Evolutionary conservation across 2,888 invertebrate species (phyloP).

Genomic region (Drosophila pegasa): DNA sequence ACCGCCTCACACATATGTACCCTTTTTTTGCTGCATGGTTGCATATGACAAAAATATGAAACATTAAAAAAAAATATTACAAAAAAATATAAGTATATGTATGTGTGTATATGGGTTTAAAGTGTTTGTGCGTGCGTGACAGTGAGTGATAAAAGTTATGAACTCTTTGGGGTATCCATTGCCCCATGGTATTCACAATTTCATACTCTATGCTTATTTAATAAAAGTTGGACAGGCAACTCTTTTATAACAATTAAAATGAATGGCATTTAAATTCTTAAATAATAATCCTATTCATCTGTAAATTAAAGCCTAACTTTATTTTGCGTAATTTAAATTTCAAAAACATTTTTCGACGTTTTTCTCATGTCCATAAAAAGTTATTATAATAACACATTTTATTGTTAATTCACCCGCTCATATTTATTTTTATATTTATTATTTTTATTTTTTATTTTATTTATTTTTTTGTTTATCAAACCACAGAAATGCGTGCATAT

Average conservation of each 20-base stretch:
- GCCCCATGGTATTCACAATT: slow-evolving; percentile 18
- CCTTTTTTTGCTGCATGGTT: neutral
- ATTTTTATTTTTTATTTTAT: neutral
- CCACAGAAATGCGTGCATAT: neutral
- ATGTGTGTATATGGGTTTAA: neutral
- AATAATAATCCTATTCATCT: neutral
- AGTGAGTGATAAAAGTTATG: slow-evolving; percentile 76
- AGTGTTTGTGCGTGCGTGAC: slow-evolving; percentile 41
- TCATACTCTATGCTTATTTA: neutral
- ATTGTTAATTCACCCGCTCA: neutral
- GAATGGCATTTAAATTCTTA: neutral
- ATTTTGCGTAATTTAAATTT: neutral
- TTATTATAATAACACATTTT: neutral
- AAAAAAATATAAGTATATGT: slow-evolving; percentile 16
- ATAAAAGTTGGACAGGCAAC: neutral
- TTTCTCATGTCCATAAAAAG: neutral
- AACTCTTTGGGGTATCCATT: slow-evolving; percentile 45
- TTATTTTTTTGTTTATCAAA: neutral
- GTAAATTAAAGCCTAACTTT: neutral
- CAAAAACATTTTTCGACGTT: neutral
- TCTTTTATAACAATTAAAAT: neutral
- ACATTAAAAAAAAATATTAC: slow-evolving; percentile 11
- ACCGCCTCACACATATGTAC: slow-evolving; percentile 13
- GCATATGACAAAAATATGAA: slow-evolving; percentile 39
- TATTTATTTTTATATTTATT: slow-evolving; percentile 1